phyloP scores from a whole-genome alignment of 1,140 invertebrate species.

The Ceratosolen solmsi region DNA sequence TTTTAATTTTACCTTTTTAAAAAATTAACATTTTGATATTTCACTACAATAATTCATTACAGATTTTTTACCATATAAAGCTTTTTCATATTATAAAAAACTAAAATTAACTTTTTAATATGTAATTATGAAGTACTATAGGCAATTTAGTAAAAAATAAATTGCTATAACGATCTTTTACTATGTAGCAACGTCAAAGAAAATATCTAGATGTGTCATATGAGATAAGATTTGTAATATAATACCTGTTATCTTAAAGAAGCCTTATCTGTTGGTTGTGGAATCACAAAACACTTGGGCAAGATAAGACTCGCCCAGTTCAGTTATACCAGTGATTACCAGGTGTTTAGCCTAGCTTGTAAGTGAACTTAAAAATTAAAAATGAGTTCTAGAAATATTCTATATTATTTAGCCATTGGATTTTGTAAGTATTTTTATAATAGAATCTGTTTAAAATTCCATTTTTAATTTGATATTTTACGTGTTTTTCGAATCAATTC shows the following conservation, averaged over 20 bases:
- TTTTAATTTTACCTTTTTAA: no score
- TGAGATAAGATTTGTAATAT: slow-evolving; percentile 31
- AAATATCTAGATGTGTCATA: slow-evolving; percentile 37
- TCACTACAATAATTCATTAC: no score
- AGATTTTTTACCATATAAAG: no score
- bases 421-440: slow-evolving; percentile 62
- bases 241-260: slow-evolving; percentile 44
- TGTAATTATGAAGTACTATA: no score
- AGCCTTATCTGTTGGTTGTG: slow-evolving; percentile 38
- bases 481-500: no score
- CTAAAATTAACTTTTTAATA: no score
- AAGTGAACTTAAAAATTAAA: slow-evolving; percentile 47
- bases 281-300: slow-evolving; percentile 40
- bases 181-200: neutral
- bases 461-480: no score
- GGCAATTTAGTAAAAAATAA: no score
- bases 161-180: neutral
- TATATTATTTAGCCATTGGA: slow-evolving; percentile 64
- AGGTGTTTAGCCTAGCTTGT: slow-evolving; percentile 51
- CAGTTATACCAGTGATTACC: slow-evolving; percentile 39
- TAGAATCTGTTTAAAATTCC: no score
- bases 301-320: slow-evolving; percentile 39
- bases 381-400: slow-evolving; percentile 60
- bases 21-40: no score
- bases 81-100: no score